Conservation (phyloP, 2,797 vertebrate genomes). For the Phylloscopus collybita region DNA sequence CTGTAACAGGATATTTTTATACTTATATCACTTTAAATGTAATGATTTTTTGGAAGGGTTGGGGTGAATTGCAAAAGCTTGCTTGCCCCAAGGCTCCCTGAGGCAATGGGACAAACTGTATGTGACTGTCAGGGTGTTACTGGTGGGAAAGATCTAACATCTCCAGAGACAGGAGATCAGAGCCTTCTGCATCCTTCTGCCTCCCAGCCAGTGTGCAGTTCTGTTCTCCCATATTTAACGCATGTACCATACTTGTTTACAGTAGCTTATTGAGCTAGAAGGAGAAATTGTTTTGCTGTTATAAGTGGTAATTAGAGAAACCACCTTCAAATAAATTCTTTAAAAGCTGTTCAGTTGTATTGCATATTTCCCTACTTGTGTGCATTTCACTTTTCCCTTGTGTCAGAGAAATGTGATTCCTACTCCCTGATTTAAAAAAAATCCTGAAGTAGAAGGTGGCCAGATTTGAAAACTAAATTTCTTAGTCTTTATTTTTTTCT, state of each 20-base stretch:
- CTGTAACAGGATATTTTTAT: not conserved
- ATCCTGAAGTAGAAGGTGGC: not conserved
- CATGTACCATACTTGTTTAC: not conserved
- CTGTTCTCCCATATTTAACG: not conserved
- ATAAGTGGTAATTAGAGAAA: conserved; percentile 24
- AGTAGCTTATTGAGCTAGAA: not conserved
- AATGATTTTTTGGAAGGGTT: not conserved
- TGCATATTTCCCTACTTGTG: not conserved
- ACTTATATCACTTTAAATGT: not conserved
- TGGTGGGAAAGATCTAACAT: not conserved
- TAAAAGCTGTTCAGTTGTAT: not conserved
- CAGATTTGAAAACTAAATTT: not conserved
- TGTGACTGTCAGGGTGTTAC: not conserved
- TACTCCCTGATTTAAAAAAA: not conserved
- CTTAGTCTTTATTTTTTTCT: not conserved
- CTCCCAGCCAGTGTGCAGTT: not conserved
- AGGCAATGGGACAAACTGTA: not conserved
- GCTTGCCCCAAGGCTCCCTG: not conserved
- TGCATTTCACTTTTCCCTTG: conserved; percentile 13
- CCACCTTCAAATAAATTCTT: conserved; percentile 24
- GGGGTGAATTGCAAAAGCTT: not conserved
- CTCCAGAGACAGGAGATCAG: not conserved
- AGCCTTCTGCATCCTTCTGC: not conserved
- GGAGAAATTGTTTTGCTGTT: conserved; percentile 27
- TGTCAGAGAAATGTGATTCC: not conserved